phyloP scores from a whole-genome alignment of 2,888 invertebrate genomes.

The Drosophila borborema region DNA sequence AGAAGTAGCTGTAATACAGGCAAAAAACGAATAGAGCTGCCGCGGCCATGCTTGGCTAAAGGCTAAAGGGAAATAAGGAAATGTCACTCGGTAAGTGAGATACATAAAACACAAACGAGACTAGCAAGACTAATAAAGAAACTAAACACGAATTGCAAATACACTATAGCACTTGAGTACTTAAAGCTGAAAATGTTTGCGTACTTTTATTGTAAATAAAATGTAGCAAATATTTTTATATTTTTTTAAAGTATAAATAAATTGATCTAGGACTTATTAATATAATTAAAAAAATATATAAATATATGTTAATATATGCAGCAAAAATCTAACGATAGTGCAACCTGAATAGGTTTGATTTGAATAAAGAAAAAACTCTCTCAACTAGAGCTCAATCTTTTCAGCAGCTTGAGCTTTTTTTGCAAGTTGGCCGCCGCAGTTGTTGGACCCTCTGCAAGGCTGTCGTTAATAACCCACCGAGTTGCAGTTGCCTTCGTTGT shows the following conservation, averaged over 20 bases:
- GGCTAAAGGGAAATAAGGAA: conserved; percentile 7
- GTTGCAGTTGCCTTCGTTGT: conserved; percentile 54
- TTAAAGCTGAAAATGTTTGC: no score
- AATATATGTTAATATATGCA: no score
- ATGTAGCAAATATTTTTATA: neutral
- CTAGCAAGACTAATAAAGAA: neutral
- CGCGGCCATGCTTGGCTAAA: neutral
- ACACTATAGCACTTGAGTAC: neutral
- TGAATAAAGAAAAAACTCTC: neutral
- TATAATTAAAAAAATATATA: no score
- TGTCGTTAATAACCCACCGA: conserved; percentile 29
- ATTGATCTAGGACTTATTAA: no score
- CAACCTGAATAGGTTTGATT: no score
- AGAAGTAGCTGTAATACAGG: conserved; percentile 16
- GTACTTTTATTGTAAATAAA: no score
- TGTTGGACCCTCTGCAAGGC: conserved; percentile 25
- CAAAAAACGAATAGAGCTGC: neutral
- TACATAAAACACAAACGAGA: conserved; percentile 21
- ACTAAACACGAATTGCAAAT: conserved; percentile 5
- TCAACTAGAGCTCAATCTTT: neutral
- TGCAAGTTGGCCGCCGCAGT: conserved; percentile 12
- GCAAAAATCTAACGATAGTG: no score
- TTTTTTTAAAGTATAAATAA: no score
- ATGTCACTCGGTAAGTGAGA: conserved; percentile 28
- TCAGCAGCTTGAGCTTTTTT: neutral